Conservation (phyloP, 1,140 invertebrate species). For the Pentalonia nigronervosa region DNA sequence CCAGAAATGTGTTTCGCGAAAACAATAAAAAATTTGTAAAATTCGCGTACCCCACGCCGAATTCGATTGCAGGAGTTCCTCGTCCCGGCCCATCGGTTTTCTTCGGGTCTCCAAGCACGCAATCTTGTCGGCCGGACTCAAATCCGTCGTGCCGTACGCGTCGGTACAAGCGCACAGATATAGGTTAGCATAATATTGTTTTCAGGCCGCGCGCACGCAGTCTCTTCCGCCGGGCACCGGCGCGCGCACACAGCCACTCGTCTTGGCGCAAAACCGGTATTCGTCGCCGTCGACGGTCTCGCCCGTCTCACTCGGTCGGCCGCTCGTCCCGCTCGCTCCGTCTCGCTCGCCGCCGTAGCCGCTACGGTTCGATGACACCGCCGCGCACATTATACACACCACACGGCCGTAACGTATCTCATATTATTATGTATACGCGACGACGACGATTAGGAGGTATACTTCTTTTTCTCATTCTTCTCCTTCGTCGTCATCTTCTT, state of each 20-base stretch:
- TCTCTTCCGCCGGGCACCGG: neutral
- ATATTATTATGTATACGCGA: conserved; percentile 13
- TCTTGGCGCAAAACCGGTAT: conserved; percentile 37
- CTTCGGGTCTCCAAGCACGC: neutral
- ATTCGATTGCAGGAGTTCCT: no score
- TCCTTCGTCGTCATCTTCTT: neutral
- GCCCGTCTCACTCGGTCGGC: conserved; percentile 34
- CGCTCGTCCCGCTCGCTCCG: neutral
- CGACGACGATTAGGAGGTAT: neutral
- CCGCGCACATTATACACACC: neutral
- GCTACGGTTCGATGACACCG: conserved; percentile 54
- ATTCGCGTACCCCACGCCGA: neutral
- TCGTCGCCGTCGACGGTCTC: neutral
- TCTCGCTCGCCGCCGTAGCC: neutral
- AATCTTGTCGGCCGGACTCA: neutral
- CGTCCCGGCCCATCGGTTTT: neutral
- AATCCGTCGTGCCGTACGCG: neutral
- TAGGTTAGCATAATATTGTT: neutral
- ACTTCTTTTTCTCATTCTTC: neutral
- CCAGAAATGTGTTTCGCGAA: neutral
- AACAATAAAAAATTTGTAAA: neutral
- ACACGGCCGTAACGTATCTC: neutral
- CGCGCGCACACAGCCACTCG: neutral
- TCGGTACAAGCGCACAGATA: neutral
- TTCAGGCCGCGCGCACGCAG: neutral